Percentiles rank a stretch among this genome's conserved stretches.
phyloP scores from a whole-genome alignment of 2,888 invertebrate species.

The Machimus rusticus region DNA sequence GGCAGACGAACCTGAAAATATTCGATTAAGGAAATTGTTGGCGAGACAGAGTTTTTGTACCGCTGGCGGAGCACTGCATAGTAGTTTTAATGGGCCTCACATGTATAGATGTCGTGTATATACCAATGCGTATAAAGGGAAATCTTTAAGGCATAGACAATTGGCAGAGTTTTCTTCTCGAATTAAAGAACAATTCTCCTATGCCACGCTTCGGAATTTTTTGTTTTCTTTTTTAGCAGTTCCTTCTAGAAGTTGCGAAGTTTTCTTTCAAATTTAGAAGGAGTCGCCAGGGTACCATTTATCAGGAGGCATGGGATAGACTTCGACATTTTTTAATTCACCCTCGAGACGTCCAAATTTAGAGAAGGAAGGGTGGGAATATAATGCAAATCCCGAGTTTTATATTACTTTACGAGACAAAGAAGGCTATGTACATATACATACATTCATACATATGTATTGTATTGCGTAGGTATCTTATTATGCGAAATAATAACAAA shows the following conservation, averaged over 20 bases:
- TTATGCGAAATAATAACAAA: too few relatives aligned
- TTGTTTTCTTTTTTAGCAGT: neutral
- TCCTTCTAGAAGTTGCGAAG: neutral
- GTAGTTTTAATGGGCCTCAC: neutral
- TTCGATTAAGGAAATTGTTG: conserved; percentile 41
- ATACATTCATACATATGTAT: too few relatives aligned
- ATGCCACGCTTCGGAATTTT: neutral
- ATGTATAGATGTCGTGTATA: neutral
- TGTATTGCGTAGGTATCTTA: too few relatives aligned
- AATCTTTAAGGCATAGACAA: neutral
- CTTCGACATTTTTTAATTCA: neutral
- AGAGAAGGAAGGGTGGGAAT: too few relatives aligned
- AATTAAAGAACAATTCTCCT: neutral
- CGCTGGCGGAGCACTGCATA: neutral
- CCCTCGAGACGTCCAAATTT: too few relatives aligned
- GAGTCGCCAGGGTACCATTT: neutral
- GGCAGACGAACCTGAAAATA: conserved; percentile 41
- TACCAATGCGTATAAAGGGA: neutral
- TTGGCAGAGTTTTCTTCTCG: neutral
- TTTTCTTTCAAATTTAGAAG: neutral
- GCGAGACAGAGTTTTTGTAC: conserved; percentile 27
- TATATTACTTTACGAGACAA: too few relatives aligned
- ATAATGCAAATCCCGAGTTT: too few relatives aligned
- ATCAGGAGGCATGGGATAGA: neutral
- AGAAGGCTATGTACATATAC: too few relatives aligned